Conservation (phyloP, 2,888 invertebrate species). For the Eristalis pertinax region DNA sequence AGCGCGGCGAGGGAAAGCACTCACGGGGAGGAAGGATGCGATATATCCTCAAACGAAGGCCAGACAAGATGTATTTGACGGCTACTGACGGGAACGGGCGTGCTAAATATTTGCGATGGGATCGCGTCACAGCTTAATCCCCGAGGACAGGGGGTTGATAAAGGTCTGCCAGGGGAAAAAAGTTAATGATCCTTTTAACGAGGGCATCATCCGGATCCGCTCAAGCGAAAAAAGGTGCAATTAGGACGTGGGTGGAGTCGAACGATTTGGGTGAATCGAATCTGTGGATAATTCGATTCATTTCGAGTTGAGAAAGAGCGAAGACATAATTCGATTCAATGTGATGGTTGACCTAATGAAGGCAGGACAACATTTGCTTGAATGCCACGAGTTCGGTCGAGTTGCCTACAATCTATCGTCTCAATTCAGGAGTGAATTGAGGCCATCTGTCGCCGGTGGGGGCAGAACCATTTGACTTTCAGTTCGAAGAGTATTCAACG, state of each 20-base stretch:
- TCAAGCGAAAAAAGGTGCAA: slow-evolving; percentile 14
- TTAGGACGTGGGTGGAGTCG: background rate
- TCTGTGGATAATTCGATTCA: background rate
- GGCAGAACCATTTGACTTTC: background rate
- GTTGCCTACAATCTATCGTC: background rate
- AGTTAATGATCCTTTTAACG: slow-evolving; percentile 1
- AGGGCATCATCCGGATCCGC: background rate
- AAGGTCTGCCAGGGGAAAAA: background rate
- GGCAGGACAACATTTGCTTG: background rate
- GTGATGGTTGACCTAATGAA: background rate
- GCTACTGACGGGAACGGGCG: background rate
- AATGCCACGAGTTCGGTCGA: background rate
- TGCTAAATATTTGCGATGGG: slow-evolving; percentile 7
- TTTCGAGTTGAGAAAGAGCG: background rate
- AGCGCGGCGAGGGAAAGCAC: background rate
- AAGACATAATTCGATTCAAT: background rate
- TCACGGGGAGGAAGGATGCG: background rate
- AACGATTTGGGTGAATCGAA: background rate
- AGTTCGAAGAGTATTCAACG: background rate
- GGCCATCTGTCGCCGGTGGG: background rate
- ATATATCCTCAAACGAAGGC: background rate
- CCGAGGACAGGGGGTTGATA: background rate
- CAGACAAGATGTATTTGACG: background rate
- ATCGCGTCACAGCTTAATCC: background rate
- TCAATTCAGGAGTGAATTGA: background rate